Base-by-base conservation (phyloP, 2,797 vertebrate genomes). In the Lepus oiostolus region DNA sequence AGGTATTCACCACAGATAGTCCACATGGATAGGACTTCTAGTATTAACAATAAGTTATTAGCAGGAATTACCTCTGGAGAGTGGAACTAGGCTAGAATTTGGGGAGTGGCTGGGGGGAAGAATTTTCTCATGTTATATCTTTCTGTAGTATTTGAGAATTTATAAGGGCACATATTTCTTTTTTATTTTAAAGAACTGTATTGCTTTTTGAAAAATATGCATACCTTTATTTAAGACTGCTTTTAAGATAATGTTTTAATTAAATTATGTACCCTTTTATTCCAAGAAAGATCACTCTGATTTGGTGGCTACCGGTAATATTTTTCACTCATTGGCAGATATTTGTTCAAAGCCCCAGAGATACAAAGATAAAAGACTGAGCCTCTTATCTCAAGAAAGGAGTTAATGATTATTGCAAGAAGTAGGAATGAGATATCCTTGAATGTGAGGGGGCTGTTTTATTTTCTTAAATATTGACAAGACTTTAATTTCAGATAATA, bases 181-280 rank as follows among this genome's bases (percentile, higher is more conserved):
- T 89, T 80, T 67, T 85, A 28, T 74, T 85, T 89, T 77, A 63
- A 90, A 87, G 16, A 79, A 83, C 14, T 85, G 19, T 16, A 38
- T 88, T 81, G 7, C 30, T 79, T 90, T 71, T 16, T 47, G 26
- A 30, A 62, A 87, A 94, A 63, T 19, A 77, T 4, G 8, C 81
- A 0, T 42, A 21, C 5, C 28, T 93, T 89, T 94, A 82, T 85
- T 71, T 88, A 90, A 12, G 84, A 75, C 2, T 85, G n/a, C 52
- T 67, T 93, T 95, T 72, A 38, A 30, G 60, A 70, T 52, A 79
- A 83, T 63, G 19, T 50, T 92, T 88, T 85, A 77, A 81, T 81
- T 85, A 54, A 85, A 91, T 91, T 52, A 70, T n/a, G 17, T 21
- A 14, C 5, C 28, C 67, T 81, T 2, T 86, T 6, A 32, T 93